A percentile compares a stretch with the other conserved stretches of the same genome.
Evolutionary conservation across 2,113 vertebrate species (phyloP).

Genomic region (Hemichromis elongatus): DNA sequence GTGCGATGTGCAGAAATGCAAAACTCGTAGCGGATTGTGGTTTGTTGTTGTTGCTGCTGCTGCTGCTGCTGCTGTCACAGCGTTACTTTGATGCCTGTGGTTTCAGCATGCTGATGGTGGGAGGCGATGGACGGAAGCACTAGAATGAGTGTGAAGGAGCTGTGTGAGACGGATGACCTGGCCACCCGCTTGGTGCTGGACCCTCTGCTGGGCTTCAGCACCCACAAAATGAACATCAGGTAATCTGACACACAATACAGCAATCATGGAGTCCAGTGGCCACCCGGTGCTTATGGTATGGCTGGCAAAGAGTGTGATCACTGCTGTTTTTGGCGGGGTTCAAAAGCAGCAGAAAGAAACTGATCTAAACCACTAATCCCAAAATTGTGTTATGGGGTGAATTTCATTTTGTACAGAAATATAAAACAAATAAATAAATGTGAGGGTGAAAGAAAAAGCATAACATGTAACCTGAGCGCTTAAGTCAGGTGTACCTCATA

Average conservation of each 20-base stretch:
- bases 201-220: slow-evolving; percentile 96
- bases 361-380: neutral
- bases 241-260: slow-evolving; percentile 46
- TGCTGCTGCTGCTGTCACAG: slow-evolving; percentile 2
- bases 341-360: neutral
- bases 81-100: slow-evolving; percentile 3
- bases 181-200: slow-evolving; percentile 98
- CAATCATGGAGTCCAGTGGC: neutral
- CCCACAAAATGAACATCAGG: slow-evolving; percentile 99
- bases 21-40: neutral
- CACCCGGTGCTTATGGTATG: neutral
- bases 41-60: slow-evolving; percentile 1
- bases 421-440: neutral
- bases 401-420: neutral
- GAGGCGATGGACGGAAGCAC: slow-evolving; percentile 76
- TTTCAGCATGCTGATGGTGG: slow-evolving; percentile 80
- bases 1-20: neutral
- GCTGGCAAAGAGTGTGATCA: neutral
- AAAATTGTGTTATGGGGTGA: neutral
- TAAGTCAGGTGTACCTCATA: neutral
- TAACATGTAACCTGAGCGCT: neutral
- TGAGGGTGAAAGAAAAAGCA: neutral
- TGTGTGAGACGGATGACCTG: slow-evolving; percentile 98
- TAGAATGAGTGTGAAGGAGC: slow-evolving; percentile 98
- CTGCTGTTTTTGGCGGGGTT: no score